Base-by-base conservation (phyloP, 1,140 invertebrate species). In the Pogonomyrmex californicus region DNA sequence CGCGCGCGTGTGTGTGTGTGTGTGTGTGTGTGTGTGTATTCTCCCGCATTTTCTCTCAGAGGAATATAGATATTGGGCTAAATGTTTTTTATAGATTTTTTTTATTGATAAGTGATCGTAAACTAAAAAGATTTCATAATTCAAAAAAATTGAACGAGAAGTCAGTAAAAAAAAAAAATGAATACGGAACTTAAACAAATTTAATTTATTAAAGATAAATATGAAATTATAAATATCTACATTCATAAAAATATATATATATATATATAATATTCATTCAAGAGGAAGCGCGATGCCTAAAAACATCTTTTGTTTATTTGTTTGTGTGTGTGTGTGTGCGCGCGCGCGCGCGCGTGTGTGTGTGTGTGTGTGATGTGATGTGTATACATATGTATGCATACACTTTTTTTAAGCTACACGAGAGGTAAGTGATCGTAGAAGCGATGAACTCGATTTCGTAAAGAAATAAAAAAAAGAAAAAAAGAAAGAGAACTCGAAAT, bases 361-460 rank as follows among this genome's bases (percentile, higher is more conserved):
- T 23, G 23, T 23, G 23, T 23, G 23, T 23, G 23, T 23, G 23
- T 23, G 23, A n/a, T 23, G 23, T 23, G 23, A 0, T 23, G 23
- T 41, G 12, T 30, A 68, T 66, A 4, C 41, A 51, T 51, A 41
- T 66, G 17, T 49, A 38, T 14, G 4, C 14, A 33, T 30, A 38
- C 30, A 68, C 65, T 6, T 73, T 83, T 83, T 83, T 73, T 73
- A 83, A 83, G 68, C 68, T 47, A 68, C 47, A 73, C 14, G 17
- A 60, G 41, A 83, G 66, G 30, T 82, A 73, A 73, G 54, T 82
- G 79, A 12, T 47, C 36, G 33, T 81, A 68, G 63, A 79, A 6
- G 68, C 41, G 44, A 33, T 44, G 56, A 56, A 36, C 23, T n/a
- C 54, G 68, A n/a, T 82, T 83, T 83, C 68, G 36, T 83, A 83